Evolutionary conservation across 2,113 vertebrate species (phyloP).

Genomic region (Thalassoma bifasciatum): DNA sequence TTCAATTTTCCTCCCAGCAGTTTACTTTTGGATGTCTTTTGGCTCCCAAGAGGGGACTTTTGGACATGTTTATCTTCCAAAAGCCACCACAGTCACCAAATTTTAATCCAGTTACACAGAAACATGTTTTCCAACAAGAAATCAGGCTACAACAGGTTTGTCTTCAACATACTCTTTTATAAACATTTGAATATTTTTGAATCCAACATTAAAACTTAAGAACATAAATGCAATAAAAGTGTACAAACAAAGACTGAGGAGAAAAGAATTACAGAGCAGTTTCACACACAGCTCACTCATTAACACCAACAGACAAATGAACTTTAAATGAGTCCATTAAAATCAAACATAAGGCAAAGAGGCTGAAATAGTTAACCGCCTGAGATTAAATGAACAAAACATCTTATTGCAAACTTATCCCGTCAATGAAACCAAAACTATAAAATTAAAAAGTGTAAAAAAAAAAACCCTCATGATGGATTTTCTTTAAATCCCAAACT

Average conservation of each 20-base stretch:
- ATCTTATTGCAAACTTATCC: background rate
- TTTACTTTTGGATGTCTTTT: too few species aligned
- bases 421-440: background rate
- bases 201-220: constrained; percentile 38
- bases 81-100: too few species aligned
- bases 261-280: constrained; percentile 23
- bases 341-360: constrained; percentile 46
- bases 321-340: background rate
- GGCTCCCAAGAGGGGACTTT: too few species aligned
- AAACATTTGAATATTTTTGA: constrained; percentile 23
- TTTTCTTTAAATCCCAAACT: constrained; percentile 10
- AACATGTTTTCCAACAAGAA: background rate
- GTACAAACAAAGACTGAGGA: constrained; percentile 18
- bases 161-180: constrained; percentile 30
- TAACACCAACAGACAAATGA: constrained; percentile 10
- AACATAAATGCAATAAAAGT: constrained; percentile 36
- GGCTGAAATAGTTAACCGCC: constrained; percentile 37
- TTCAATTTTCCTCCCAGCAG: too few species aligned
- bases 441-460: background rate
- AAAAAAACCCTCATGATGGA: constrained; percentile 23
- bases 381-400: constrained; percentile 27
- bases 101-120: too few species aligned
- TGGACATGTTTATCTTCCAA: too few species aligned
- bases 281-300: background rate
- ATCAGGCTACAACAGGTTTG: constrained; percentile 4